phyloP scores from a whole-genome alignment of 2,797 vertebrate species.

The Sarcophilus harrisii region DNA sequence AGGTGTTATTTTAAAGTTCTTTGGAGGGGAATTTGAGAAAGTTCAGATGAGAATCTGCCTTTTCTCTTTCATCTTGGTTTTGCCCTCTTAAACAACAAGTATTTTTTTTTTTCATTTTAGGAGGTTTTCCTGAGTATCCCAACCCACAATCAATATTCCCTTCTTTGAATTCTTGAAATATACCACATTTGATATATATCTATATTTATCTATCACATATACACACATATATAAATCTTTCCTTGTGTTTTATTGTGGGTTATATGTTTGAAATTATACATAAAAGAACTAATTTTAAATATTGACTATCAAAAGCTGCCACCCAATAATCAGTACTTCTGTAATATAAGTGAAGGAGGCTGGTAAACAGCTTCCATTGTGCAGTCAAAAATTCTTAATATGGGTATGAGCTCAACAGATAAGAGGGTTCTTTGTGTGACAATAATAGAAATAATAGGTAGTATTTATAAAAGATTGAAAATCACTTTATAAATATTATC shows the following conservation, averaged over 20 bases:
- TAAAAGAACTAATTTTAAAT: neutral
- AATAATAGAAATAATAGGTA: no score
- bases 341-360: conserved; percentile 31
- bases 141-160: neutral
- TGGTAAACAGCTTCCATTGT: conserved; percentile 6
- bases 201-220: no score
- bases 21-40: no score
- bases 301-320: neutral
- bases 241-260: neutral
- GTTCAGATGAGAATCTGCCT: no score
- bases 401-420: neutral
- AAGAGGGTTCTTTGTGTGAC: neutral
- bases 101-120: neutral
- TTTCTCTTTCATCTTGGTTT: no score
- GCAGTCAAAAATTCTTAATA: neutral
- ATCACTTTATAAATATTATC: no score
- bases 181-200: neutral
- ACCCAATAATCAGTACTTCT: neutral
- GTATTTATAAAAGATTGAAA: no score
- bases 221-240: neutral
- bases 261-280: neutral
- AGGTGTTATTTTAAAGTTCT: no score
- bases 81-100: neutral
- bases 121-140: neutral
- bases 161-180: conserved; percentile 14